These are phyloP conservation scores for Drosophila anceps DNA, from an alignment of 2,888 invertebrate genomes.

Conservation along the genomic window DNA sequence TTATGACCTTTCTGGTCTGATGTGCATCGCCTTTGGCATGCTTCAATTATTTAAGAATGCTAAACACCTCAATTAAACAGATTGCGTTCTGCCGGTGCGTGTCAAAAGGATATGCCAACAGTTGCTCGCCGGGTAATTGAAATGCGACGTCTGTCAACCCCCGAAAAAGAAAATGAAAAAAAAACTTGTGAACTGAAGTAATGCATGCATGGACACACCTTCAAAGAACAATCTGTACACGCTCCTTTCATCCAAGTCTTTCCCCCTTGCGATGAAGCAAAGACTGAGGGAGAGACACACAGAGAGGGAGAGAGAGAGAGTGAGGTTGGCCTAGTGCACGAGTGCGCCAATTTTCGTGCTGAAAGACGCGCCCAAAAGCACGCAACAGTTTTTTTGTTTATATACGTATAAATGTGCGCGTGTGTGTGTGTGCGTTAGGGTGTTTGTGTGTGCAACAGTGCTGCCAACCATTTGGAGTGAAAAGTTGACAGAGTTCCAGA, in stretches of 20 bases:
- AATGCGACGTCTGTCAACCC: conserved; percentile 37
- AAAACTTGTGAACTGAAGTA: conserved; percentile 22
- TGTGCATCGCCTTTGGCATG: conserved; percentile 34
- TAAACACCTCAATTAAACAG: conserved; percentile 78
- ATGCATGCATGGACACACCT: conserved; percentile 65
- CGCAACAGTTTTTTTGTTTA: conserved; percentile 67
- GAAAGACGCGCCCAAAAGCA: conserved; percentile 65
- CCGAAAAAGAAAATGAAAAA: conserved; percentile 8
- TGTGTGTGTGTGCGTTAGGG: neutral
- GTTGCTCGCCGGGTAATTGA: conserved; percentile 48
- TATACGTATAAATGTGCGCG: neutral
- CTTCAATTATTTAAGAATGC: conserved; percentile 69
- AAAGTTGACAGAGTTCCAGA: neutral
- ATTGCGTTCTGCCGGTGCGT: conserved; percentile 64
- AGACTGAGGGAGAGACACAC: neutral
- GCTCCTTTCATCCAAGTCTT: neutral
- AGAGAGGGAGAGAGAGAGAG: neutral
- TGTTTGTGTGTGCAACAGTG: neutral
- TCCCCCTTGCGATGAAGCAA: neutral
- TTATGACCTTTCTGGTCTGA: conserved; percentile 64
- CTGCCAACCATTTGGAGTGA: neutral
- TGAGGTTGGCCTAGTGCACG: conserved; percentile 67
- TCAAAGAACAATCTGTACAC: conserved; percentile 20
- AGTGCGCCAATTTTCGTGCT: conserved; percentile 71
- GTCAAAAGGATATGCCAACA: conserved; percentile 53